Evolutionary conservation across 2,113 vertebrate genomes (phyloP).

Genomic region (Xiphorhynchus elegans): DNA sequence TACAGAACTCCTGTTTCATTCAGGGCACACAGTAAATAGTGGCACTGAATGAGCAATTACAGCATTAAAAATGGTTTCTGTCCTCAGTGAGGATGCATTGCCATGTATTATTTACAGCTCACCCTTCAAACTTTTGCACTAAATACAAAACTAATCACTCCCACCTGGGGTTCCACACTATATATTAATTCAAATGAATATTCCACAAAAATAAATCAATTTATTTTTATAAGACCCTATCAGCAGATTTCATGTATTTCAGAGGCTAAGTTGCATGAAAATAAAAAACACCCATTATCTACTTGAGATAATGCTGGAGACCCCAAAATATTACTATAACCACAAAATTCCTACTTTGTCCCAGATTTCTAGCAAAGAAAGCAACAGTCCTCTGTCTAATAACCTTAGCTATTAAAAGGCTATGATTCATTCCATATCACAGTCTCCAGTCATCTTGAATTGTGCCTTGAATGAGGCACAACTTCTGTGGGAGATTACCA

Average conservation of each 20-base stretch:
- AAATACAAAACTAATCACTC: neutral
- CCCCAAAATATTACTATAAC: neutral
- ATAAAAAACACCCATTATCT: neutral
- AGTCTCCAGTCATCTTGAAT: neutral
- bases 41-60: neutral
- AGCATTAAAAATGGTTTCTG: neutral
- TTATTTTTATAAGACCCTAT: neutral
- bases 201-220: neutral
- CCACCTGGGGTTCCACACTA: neutral
- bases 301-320: neutral
- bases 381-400: neutral
- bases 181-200: neutral
- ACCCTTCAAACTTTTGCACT: neutral
- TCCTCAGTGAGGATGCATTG: neutral
- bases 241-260: neutral
- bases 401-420: neutral
- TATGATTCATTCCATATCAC: neutral
- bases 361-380: neutral
- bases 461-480: neutral
- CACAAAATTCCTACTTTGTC: neutral
- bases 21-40: neutral
- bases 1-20: neutral
- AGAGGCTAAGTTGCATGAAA: neutral
- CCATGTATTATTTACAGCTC: neutral
- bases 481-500: neutral